Evolutionary conservation across 2,113 vertebrate species (phyloP).

Genomic region (Cheilinus undulatus): DNA sequence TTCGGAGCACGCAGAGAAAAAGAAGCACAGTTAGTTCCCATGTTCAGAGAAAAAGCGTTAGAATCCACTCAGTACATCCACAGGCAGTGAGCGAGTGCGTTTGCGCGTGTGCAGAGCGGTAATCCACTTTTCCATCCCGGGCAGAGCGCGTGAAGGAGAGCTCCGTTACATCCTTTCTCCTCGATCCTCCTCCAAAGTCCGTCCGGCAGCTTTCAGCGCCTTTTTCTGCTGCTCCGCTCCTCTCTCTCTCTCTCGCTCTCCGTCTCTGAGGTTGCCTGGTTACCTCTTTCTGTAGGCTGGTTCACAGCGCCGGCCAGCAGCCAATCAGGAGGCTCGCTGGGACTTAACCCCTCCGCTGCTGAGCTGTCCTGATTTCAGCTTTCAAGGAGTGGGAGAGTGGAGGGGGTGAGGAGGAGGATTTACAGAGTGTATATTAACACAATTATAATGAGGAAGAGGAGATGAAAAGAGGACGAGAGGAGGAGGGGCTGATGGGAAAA

Average conservation of each 20-base stretch:
- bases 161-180: constrained; percentile 82
- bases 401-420: constrained; percentile 27
- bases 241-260: constrained; percentile 60
- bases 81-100: too few species aligned
- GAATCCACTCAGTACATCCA: constrained; percentile 81
- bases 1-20: constrained; percentile 69
- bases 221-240: constrained; percentile 59
- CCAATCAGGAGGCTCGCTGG: constrained; percentile 79
- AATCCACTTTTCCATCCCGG: constrained; percentile 85
- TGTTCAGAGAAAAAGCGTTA: constrained; percentile 77
- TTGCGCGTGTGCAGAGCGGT: constrained; percentile 66
- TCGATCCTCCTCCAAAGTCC: constrained; percentile 74
- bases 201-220: constrained; percentile 80
- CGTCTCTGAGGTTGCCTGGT: constrained; percentile 87
- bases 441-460: constrained; percentile 43
- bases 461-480: constrained; percentile 40
- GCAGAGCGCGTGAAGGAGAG: constrained; percentile 63
- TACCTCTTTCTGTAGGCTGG: constrained; percentile 86
- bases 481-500: constrained; percentile 21
- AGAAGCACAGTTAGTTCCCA: constrained; percentile 78
- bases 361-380: constrained; percentile 83
- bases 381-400: constrained; percentile 67
- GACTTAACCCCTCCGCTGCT: constrained; percentile 82
- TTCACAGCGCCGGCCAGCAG: constrained; percentile 79
- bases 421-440: constrained; percentile 52